These are phyloP conservation scores for Athalia cordata DNA, from an alignment of 2,888 invertebrate species.

Conservation along the genomic window DNA sequence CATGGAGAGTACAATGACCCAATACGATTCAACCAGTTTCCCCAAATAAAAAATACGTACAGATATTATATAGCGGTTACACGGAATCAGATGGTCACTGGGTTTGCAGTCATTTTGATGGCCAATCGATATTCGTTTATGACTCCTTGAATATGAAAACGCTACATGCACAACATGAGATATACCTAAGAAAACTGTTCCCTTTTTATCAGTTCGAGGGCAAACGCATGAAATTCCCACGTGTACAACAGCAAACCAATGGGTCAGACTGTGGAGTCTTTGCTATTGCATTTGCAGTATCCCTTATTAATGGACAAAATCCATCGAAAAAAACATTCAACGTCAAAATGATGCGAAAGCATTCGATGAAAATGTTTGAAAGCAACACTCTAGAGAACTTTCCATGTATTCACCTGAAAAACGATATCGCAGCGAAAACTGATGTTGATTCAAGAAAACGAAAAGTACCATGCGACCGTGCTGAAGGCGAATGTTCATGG, in stretches of 20 bases:
- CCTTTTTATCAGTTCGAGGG: not conserved
- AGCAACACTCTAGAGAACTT: not conserved
- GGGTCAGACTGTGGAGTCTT: constrained; percentile 1
- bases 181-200: too few relatives aligned
- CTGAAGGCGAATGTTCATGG: too few relatives aligned
- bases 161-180: too few relatives aligned
- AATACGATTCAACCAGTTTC: not conserved
- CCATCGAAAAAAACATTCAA: not conserved
- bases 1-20: not conserved
- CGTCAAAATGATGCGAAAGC: too few relatives aligned
- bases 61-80: constrained; percentile 21
- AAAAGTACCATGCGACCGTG: too few relatives aligned
- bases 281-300: not conserved
- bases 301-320: not conserved
- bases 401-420: constrained; percentile 32
- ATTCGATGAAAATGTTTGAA: too few relatives aligned
- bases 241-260: not conserved
- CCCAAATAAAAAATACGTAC: not conserved
- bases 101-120: too few relatives aligned
- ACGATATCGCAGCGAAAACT: too few relatives aligned
- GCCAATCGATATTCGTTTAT: too few relatives aligned
- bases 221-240: not conserved
- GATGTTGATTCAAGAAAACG: too few relatives aligned
- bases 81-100: too few relatives aligned
- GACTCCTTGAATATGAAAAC: too few relatives aligned